A percentile compares a stretch with the other conserved stretches of the same genome.
Conservation (phyloP, 2,888 invertebrate genomes). For the Ennomos fuscantarius region DNA sequence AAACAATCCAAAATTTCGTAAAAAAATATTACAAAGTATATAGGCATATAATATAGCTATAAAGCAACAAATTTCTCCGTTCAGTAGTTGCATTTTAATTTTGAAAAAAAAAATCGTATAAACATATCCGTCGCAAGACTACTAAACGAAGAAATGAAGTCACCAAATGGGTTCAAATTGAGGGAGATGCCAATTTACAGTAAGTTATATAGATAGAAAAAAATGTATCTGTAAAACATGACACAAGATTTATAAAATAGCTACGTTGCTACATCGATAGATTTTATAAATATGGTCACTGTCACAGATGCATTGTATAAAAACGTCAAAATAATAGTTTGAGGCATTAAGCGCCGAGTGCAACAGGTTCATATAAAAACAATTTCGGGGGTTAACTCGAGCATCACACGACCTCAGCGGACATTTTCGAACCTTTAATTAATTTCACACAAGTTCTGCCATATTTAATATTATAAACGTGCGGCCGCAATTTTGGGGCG, state of each 20-base stretch:
- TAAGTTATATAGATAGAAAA: not conserved
- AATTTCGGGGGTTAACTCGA: conserved; percentile 46
- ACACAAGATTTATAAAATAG: too few relatives aligned
- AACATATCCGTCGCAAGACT: conserved; percentile 59
- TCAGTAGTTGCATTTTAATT: conserved; percentile 69
- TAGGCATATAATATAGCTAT: not conserved
- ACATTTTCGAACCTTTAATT: conserved; percentile 81
- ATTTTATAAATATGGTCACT: too few relatives aligned
- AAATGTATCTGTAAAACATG: not conserved
- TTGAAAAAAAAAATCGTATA: conserved; percentile 48
- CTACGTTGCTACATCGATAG: too few relatives aligned
- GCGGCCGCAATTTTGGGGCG: conserved; percentile 79
- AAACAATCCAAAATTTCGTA: conserved; percentile 46
- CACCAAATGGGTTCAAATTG: conserved; percentile 25
- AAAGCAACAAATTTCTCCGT: conserved; percentile 51
- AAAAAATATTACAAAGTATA: conserved; percentile 37
- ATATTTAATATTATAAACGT: conserved; percentile 76
- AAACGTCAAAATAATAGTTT: too few relatives aligned
- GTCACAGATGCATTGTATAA: too few relatives aligned
- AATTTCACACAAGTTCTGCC: conserved; percentile 75
- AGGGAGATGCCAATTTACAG: conserved; percentile 42
- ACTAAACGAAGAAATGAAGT: conserved; percentile 61
- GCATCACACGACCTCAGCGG: conserved; percentile 70
- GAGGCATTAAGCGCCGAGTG: too few relatives aligned
- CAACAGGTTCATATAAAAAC: conserved; percentile 1